phyloP scores from a whole-genome alignment of 2,113 vertebrate genomes.

The Progne subis region DNA sequence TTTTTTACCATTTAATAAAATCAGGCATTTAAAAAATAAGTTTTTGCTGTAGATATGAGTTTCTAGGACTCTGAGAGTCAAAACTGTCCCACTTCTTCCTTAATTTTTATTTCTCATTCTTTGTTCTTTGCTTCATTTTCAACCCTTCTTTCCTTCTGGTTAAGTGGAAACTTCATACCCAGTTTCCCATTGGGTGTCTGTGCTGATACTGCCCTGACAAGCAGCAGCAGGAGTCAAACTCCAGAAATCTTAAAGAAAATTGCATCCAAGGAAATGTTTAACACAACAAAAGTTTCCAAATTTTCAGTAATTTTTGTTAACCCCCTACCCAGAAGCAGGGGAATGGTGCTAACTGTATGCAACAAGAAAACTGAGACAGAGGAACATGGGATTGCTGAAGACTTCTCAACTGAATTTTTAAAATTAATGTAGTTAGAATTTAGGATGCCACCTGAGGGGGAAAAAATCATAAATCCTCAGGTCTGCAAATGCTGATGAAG shows the following conservation, averaged over 20 bases:
- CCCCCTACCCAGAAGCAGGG: fast-evolving
- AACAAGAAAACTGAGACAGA: neutral
- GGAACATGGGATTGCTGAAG: neutral
- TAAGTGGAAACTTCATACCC: neutral
- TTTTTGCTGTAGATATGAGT: neutral
- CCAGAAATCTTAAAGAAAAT: neutral
- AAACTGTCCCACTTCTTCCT: neutral
- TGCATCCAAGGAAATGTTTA: neutral
- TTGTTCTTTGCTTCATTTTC: neutral
- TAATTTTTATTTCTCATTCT: neutral
- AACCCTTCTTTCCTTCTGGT: neutral
- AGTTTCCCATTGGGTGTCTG: neutral
- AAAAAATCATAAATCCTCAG: neutral
- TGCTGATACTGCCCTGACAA: neutral
- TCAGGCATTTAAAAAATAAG: neutral
- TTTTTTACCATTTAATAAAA: neutral
- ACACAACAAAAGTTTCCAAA: neutral
- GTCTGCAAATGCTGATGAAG: neutral
- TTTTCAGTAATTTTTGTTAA: neutral
- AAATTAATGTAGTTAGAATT: neutral
- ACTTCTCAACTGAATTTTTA: neutral
- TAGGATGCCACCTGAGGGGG: neutral
- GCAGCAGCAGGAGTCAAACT: neutral
- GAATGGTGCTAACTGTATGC: neutral
- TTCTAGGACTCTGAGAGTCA: neutral